Evolutionary conservation across 2,797 vertebrate species (phyloP).

Genomic region (Hylomyscus alleni): DNA sequence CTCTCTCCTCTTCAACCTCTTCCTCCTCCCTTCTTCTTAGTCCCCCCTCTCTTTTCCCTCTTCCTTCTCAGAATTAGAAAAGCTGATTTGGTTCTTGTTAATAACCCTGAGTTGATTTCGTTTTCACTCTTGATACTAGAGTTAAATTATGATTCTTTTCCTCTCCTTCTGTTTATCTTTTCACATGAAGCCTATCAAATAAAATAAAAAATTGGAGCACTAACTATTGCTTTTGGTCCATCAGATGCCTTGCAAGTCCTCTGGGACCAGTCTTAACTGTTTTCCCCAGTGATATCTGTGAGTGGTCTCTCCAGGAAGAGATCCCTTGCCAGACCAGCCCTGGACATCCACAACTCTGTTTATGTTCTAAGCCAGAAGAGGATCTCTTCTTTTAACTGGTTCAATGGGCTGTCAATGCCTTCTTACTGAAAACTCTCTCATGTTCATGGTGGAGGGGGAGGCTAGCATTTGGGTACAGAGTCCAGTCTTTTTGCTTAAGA

Average conservation of each 20-base stretch:
- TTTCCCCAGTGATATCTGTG: background rate
- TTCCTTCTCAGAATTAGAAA: background rate
- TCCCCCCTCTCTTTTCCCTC: background rate
- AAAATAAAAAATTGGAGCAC: slow-evolving; percentile 53
- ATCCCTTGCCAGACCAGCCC: background rate
- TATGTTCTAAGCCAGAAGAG: background rate
- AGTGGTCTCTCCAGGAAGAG: background rate
- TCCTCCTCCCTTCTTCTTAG: no score
- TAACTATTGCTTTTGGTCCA: slow-evolving; percentile 53
- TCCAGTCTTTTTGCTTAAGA: background rate
- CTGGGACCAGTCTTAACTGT: background rate
- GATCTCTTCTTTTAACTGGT: background rate
- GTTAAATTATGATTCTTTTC: slow-evolving; percentile 53
- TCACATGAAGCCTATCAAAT: slow-evolving; percentile 58
- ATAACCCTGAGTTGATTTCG: slow-evolving; percentile 56
- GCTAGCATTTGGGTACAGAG: background rate
- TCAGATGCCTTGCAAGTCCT: slow-evolving; percentile 7
- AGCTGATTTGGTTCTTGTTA: slow-evolving; percentile 40
- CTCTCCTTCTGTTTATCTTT: slow-evolving; percentile 48
- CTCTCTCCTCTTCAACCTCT: background rate
- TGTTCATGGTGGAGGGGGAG: background rate
- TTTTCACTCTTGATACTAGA: slow-evolving; percentile 57
- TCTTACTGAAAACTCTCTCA: background rate
- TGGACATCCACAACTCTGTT: background rate
- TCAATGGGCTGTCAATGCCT: background rate